Evolutionary conservation across 2,888 invertebrate genomes (phyloP).

Genomic region (Melanostoma scalare): DNA sequence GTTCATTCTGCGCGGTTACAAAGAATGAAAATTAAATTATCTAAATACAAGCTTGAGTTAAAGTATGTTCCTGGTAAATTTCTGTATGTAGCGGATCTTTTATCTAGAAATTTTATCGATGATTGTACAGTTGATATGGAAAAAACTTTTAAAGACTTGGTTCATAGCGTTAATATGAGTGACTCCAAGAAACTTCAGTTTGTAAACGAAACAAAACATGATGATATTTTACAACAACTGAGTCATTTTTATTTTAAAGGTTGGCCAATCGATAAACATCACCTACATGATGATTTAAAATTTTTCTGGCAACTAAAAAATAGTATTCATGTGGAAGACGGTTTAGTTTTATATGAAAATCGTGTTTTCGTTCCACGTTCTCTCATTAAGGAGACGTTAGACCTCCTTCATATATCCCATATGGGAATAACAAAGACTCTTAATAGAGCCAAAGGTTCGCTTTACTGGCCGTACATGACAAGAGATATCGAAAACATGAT

Average conservation of each 20-base stretch:
- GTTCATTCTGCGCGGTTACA: constrained; percentile 39
- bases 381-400: constrained; percentile 37
- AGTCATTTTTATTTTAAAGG: background rate
- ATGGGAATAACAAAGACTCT: constrained; percentile 46
- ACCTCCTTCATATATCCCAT: constrained; percentile 42
- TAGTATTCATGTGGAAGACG: constrained; percentile 22
- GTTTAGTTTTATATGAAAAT: constrained; percentile 28
- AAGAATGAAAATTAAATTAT: constrained; percentile 47
- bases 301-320: constrained; percentile 27
- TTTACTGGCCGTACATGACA: constrained; percentile 34
- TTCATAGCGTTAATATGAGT: constrained; percentile 30
- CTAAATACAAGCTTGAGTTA: constrained; percentile 36
- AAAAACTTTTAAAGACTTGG: constrained; percentile 12
- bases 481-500: constrained; percentile 38
- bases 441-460: constrained; percentile 30
- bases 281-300: constrained; percentile 12
- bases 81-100: constrained; percentile 32
- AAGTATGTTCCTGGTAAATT: constrained; percentile 46
- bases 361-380: constrained; percentile 36
- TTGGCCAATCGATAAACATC: constrained; percentile 24
- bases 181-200: constrained; percentile 28
- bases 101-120: constrained; percentile 36
- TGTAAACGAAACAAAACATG: constrained; percentile 19
- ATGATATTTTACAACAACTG: constrained; percentile 18
- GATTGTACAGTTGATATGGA: constrained; percentile 24